These are phyloP conservation scores for Baronia brevicornis DNA, from an alignment of 2,888 invertebrate species.

Conservation along the genomic window DNA sequence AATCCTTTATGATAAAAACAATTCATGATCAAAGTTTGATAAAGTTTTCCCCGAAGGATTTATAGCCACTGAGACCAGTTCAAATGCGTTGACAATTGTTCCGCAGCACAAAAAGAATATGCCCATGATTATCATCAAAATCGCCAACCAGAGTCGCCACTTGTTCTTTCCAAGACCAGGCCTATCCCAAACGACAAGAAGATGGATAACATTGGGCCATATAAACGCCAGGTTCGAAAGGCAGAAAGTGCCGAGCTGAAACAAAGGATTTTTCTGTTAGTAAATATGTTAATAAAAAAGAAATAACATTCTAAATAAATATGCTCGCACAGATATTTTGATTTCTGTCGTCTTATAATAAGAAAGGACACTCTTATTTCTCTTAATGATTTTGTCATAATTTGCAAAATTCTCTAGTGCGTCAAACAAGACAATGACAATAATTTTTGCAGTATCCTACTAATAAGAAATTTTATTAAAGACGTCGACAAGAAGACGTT, in stretches of 20 bases:
- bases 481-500: too few relatives aligned
- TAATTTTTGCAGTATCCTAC: too few relatives aligned
- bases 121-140: slow-evolving; percentile 38
- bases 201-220: slow-evolving; percentile 58
- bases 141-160: slow-evolving; percentile 53
- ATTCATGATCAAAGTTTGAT: background rate
- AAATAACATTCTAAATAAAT: too few relatives aligned
- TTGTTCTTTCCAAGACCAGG: slow-evolving; percentile 51
- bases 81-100: slow-evolving; percentile 27
- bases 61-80: slow-evolving; percentile 19
- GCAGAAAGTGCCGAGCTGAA: slow-evolving; percentile 63
- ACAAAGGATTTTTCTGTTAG: slow-evolving; percentile 16
- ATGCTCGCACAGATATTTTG: too few relatives aligned
- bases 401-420: too few relatives aligned
- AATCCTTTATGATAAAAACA: too few relatives aligned
- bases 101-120: slow-evolving; percentile 43
- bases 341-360: too few relatives aligned
- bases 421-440: too few relatives aligned
- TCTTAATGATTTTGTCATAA: too few relatives aligned
- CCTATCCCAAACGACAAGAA: slow-evolving; percentile 51
- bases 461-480: too few relatives aligned
- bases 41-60: background rate
- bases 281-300: too few relatives aligned
- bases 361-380: too few relatives aligned
- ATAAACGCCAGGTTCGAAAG: slow-evolving; percentile 65